Evolutionary conservation across 2,888 invertebrate species (phyloP).

Genomic region (Ochropleura plecta): DNA sequence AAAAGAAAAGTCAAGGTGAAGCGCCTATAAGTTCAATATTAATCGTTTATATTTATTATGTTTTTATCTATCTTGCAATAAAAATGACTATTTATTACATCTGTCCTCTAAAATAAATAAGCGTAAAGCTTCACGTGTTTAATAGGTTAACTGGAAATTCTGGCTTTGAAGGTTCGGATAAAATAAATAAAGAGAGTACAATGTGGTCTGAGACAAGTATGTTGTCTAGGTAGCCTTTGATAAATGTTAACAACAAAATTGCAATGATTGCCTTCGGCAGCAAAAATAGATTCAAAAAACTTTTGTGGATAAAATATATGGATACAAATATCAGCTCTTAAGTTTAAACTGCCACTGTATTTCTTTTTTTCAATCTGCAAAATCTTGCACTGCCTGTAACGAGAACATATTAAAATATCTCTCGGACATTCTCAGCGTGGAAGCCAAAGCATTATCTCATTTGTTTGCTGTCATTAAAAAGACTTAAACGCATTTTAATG

Average conservation of each 20-base stretch:
- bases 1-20: conserved; percentile 59
- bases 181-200: not conserved
- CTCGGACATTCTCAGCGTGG: not conserved
- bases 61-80: conserved; percentile 22
- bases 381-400: not conserved
- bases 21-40: conserved; percentile 18
- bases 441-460: conserved; percentile 29
- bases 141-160: not conserved
- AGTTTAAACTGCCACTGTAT: not conserved
- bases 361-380: not conserved
- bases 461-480: conserved; percentile 40
- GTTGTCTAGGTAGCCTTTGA: no score
- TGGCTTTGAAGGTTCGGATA: not conserved
- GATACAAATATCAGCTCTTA: not conserved
- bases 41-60: conserved; percentile 20
- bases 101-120: conserved; percentile 13
- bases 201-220: not conserved
- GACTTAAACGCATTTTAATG: conserved; percentile 47
- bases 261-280: not conserved
- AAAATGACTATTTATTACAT: conserved; percentile 2
- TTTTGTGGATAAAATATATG: not conserved
- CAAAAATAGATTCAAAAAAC: not conserved
- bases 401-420: not conserved
- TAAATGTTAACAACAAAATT: not conserved
- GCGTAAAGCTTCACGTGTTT: not conserved